Percentiles rank a stretch among this genome's conserved stretches.
Conservation (phyloP, 2,113 vertebrate species). For the Spermophilus dauricus region DNA sequence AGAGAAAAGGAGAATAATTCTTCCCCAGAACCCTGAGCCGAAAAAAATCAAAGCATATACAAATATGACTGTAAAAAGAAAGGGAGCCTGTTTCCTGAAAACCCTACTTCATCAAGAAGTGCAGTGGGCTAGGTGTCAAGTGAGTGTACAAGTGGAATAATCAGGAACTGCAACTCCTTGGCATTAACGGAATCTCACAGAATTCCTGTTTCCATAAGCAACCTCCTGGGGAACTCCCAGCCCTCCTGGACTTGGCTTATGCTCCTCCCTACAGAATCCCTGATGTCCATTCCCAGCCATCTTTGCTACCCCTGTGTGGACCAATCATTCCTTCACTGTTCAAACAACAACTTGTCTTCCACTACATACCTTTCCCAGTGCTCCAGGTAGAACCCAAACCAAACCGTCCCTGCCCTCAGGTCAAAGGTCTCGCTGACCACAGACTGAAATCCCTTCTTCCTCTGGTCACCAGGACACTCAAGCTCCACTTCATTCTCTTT, state of each 20-base stretch:
- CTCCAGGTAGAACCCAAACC: not conserved
- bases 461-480: not conserved
- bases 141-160: not conserved
- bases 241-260: not conserved
- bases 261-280: not conserved
- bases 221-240: not conserved
- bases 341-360: constrained; percentile 4
- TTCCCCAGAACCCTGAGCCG: not conserved
- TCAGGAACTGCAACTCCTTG: not conserved
- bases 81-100: not conserved
- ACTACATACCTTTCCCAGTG: not conserved
- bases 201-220: constrained; percentile 9
- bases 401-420: not conserved
- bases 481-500: not conserved
- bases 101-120: not conserved
- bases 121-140: not conserved
- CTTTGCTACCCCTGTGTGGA: not conserved
- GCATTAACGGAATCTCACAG: not conserved
- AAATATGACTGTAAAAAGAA: constrained; percentile 16
- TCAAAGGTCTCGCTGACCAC: not conserved
- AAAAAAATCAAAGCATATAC: constrained; percentile 34
- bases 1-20: not conserved
- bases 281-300: not conserved
- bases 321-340: not conserved
- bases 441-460: not conserved